phyloP scores from a whole-genome alignment of 30 jellyfish, hydroid and myxozoan genomes.

The Aurelia sp. region DNA sequence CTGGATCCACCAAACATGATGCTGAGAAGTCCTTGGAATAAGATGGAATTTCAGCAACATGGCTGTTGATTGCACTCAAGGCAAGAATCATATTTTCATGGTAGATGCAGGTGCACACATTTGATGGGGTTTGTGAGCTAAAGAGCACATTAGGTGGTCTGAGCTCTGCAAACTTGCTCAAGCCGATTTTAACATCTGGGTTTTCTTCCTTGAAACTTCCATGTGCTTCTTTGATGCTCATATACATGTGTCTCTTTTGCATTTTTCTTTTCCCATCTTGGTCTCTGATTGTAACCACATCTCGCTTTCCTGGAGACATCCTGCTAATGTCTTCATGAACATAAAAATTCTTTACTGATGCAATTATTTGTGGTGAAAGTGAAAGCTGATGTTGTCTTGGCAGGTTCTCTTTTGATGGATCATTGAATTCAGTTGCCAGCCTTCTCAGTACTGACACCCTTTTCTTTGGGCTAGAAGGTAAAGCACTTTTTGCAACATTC shows the following conservation, averaged over 20 bases:
- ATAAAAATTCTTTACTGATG: slow-evolving; percentile 25
- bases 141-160: slow-evolving; percentile 46
- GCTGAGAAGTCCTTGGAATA: slow-evolving; percentile 20
- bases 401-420: not conserved
- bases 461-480: slow-evolving; percentile 36
- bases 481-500: slow-evolving; percentile 3
- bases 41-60: slow-evolving; percentile 11
- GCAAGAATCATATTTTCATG: slow-evolving; percentile 49
- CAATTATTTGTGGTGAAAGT: slow-evolving; percentile 3
- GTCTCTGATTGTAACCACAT: slow-evolving; percentile 36
- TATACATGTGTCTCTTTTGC: slow-evolving; percentile 54
- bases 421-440: slow-evolving; percentile 24
- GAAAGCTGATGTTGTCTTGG: slow-evolving; percentile 8
- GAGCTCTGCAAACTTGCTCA: slow-evolving; percentile 45
- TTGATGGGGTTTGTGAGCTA: slow-evolving; percentile 11
- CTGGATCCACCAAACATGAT: slow-evolving; percentile 53
- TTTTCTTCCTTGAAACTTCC: slow-evolving; percentile 35
- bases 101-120: slow-evolving; percentile 38
- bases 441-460: slow-evolving; percentile 5
- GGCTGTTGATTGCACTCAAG: slow-evolving; percentile 10
- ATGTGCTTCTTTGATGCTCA: slow-evolving; percentile 50
- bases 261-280: slow-evolving; percentile 27
- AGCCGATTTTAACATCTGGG: slow-evolving; percentile 44
- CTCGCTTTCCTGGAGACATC: slow-evolving; percentile 72
- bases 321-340: slow-evolving; percentile 60